phyloP scores from a whole-genome alignment of 2,888 invertebrate genomes.

The Drosophila austrosaltans region DNA sequence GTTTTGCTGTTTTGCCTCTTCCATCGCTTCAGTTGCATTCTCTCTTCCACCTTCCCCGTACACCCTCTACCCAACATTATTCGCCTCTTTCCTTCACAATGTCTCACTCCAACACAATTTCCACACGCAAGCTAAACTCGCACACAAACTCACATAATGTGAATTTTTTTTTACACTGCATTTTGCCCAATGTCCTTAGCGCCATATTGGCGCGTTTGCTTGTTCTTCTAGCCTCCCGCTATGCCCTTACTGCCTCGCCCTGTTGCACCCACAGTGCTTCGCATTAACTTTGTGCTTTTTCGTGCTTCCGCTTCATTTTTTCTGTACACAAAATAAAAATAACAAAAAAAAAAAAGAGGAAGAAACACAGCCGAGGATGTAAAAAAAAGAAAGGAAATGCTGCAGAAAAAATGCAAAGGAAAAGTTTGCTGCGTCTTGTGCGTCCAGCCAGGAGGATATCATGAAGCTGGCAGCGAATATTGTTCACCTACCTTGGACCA shows the following conservation, averaged over 20 bases:
- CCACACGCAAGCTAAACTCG: constrained; percentile 25
- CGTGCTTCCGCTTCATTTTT: constrained; percentile 75
- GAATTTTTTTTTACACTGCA: constrained; percentile 61
- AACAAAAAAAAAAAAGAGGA: constrained; percentile 22
- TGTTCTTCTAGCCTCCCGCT: constrained; percentile 27
- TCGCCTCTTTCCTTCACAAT: constrained; percentile 26
- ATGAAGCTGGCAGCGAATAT: constrained; percentile 40
- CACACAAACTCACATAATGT: constrained; percentile 63
- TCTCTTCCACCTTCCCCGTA: too few relatives aligned
- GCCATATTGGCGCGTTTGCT: constrained; percentile 64
- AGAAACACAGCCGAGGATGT: constrained; percentile 2
- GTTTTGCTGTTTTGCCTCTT: constrained; percentile 69
- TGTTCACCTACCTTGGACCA: constrained; percentile 53
- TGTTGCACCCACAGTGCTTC: constrained; percentile 18
- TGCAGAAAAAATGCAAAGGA: constrained; percentile 49
- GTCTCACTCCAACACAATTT: constrained; percentile 28
- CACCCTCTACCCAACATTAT: too few relatives aligned
- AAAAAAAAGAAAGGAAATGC: constrained; percentile 5
- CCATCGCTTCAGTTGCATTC: constrained; percentile 31
- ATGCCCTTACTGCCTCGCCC: constrained; percentile 28
- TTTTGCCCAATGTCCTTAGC: constrained; percentile 75
- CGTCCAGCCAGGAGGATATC: constrained; percentile 14
- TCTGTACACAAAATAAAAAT: constrained; percentile 39
- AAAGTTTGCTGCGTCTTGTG: constrained; percentile 56
- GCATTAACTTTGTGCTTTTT: constrained; percentile 73